Base-by-base conservation (phyloP, 2,113 vertebrate species). In the Perca fluviatilis region DNA sequence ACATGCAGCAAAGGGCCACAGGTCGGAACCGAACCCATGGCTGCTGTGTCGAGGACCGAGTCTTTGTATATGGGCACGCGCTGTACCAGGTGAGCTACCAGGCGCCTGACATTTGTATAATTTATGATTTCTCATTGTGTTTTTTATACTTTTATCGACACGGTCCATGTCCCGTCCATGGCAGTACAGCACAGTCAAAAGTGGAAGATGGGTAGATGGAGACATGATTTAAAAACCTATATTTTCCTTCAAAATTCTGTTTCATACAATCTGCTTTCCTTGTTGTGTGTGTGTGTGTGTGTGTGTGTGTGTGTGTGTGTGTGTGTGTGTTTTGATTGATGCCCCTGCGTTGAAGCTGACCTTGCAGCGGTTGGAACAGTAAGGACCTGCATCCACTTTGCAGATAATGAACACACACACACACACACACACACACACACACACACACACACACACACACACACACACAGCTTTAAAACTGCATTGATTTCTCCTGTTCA, bases 271-370 rank as follows among this genome's bases (percentile, higher is more conserved):
- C 30, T 85, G 53, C 47, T 69, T 50, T 51, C 9, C 40, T 77
- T 58, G 78, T 50, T 33, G 60, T 68, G 21, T 71, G n/a, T 10
- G 15, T 66, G 23, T 13, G 56, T 74, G 19, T 79, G 27, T 16
- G 16, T 53, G 25, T n/a, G 53, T 25, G 47, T 51, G 33, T 60
- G 63, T 53, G 36, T 50, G 43, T 60, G 47, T 77, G 47, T 27
- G 57, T 67, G 66, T 50, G 58, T 77, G 51, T 80, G 78, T 89
- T 82, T 84, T 86, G 84, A 86, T 73, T 80, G 82, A 89, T 90
- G 79, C 5, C 4, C 46, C 57, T 79, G 64, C n/a, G 57, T 69
- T 87, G 60, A 70, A 63, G 78, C 79, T 87, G 88, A 88, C 87
- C 90, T 91, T 93, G 85, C 79, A 85, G 81, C 27, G 13, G 74